Evolutionary conservation across 2,888 invertebrate species (phyloP).

Genomic region (Automeris io): DNA sequence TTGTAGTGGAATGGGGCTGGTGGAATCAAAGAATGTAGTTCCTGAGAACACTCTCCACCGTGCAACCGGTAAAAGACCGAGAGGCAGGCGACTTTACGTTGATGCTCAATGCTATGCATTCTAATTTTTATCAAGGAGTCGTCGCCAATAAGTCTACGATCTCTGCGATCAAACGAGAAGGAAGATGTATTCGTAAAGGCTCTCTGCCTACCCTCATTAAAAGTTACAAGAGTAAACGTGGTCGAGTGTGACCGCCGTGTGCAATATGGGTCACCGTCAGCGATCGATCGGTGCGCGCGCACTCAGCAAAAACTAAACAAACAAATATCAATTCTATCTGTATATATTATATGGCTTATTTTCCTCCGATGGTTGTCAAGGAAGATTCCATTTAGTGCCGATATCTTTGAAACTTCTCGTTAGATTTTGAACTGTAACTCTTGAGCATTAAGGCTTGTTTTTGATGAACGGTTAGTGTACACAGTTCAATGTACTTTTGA

Average conservation of each 20-base stretch:
- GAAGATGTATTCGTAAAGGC: no score
- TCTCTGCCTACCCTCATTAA: background rate
- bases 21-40: no score
- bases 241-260: conserved; percentile 23
- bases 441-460: background rate
- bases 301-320: conserved; percentile 33
- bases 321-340: background rate
- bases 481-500: background rate
- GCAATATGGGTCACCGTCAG: conserved; percentile 60
- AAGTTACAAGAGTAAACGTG: background rate
- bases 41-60: no score
- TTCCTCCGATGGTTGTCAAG: background rate
- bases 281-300: conserved; percentile 62
- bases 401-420: background rate
- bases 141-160: no score
- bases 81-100: no score
- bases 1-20: no score
- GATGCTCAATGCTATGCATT: no score
- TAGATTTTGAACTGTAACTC: background rate
- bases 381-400: background rate
- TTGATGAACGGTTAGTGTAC: background rate
- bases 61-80: no score
- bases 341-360: background rate
- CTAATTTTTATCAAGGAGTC: no score
- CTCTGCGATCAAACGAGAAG: no score